Evolutionary conservation across 1,140 invertebrate genomes (phyloP), one percentile per base, ranked within the genome.

Genomic region (Aphelenchoides avenae): DNA sequence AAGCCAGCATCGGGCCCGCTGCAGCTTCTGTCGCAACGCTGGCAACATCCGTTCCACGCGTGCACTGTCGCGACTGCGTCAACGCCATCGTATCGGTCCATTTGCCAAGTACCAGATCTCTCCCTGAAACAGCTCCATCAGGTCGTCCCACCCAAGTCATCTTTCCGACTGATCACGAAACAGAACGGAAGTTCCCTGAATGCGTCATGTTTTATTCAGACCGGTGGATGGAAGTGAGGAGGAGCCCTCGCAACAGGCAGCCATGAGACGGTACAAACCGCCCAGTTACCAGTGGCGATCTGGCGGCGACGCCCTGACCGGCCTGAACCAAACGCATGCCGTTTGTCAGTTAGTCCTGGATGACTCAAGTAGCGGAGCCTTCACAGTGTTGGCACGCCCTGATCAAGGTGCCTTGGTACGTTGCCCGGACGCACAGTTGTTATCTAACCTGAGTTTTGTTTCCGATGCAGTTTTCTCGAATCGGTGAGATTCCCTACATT

Each of bases 321-420:
- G 56, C n/a, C 37, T 73, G 31, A 73, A 73, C 44, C n/a, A 50
- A 18, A 66, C 56, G 33, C 61, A 70, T 60, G 71, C 59, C 2
- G 56, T 48, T 9, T 70, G 68, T 44, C 47, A 68, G 59, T 73
- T 62, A 40, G 30, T 11, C 26, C 24, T 26, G 7, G 30, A 5
- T 5, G 20, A 24, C 9, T 9, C 22, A 22, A 37, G 30, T 18
- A 55, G 61, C 5, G 59, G 58, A 29, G 40, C 61, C 20, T 68
- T 66, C 31, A 72, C 54, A 31, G 20, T 72, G 31, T 30, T 62
- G 18, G 39, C 53, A 2, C 51, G 61, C 20, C 30, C 58, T 11
- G 64, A 70, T 30, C 55, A 58, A 5, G 55, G 47, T 11, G 40
- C 58, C 33, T 49, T 66, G 24, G 62, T 64, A 47, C 43, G 62